A percentile compares a stretch with the other conserved stretches of the same genome.
phyloP scores from a whole-genome alignment of 1,140 invertebrate species.

The Nomia melanderi region DNA sequence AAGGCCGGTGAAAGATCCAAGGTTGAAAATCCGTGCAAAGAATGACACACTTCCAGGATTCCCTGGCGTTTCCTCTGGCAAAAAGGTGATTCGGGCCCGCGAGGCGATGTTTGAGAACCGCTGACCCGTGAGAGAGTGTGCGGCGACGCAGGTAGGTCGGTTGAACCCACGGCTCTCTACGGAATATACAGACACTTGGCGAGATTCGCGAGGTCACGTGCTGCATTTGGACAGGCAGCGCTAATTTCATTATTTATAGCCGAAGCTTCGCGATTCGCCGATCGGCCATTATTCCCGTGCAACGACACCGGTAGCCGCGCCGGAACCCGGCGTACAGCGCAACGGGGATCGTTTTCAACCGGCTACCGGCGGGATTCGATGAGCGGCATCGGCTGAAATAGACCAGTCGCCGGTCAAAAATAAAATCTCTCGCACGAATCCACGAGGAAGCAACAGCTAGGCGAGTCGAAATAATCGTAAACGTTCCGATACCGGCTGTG shows the following conservation, averaged over 20 bases:
- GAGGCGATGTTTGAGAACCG: constrained; percentile 53
- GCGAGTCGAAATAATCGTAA: constrained; percentile 32
- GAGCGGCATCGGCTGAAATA: constrained; percentile 31
- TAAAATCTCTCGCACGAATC: constrained; percentile 44
- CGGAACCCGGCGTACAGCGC: background rate
- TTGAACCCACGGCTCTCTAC: constrained; percentile 72
- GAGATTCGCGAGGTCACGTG: constrained; percentile 73
- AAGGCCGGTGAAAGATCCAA: too few species aligned
- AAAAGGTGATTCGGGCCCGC: too few species aligned
- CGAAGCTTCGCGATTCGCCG: constrained; percentile 64
- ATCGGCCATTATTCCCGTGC: constrained; percentile 60
- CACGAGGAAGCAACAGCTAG: constrained; percentile 40
- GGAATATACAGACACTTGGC: constrained; percentile 75
- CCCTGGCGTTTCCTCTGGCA: too few species aligned
- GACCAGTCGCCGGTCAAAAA: constrained; percentile 46
- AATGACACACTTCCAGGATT: too few species aligned
- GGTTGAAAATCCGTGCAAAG: too few species aligned
- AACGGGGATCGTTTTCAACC: background rate
- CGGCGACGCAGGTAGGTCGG: constrained; percentile 75
- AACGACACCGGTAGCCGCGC: constrained; percentile 27
- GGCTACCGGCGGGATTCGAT: background rate
- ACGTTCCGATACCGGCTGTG: constrained; percentile 10
- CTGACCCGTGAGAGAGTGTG: constrained; percentile 62
- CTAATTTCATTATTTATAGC: constrained; percentile 76
- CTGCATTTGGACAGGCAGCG: constrained; percentile 68